Percentiles rank a stretch among this genome's conserved stretches.
Evolutionary conservation across 1,140 invertebrate genomes (phyloP).

Genomic region (Delia radicum): DNA sequence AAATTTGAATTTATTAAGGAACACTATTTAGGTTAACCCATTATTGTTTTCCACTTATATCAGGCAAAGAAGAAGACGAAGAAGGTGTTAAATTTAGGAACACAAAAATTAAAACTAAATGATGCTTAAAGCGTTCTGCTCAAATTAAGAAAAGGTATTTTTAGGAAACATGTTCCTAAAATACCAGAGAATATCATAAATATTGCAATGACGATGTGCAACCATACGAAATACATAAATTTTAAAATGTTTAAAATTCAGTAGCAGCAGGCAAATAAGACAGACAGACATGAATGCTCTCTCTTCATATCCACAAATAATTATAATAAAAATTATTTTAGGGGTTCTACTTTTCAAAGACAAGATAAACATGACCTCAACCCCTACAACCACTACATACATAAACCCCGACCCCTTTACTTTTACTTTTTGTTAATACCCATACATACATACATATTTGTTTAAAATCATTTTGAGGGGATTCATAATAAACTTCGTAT

Average conservation of each 20-base stretch:
- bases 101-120: background rate
- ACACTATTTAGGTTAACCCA: constrained; percentile 14
- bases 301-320: background rate
- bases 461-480: too few relatives aligned
- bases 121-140: background rate
- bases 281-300: background rate
- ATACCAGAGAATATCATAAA: background rate
- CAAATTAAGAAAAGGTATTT: background rate
- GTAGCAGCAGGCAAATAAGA: too few relatives aligned
- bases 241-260: background rate
- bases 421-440: background rate
- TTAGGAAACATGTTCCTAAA: background rate
- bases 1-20: background rate
- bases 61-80: background rate
- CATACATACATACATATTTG: too few relatives aligned
- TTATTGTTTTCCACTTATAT: constrained; percentile 8
- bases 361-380: constrained; percentile 17
- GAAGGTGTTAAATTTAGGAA: constrained; percentile 15
- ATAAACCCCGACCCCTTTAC: background rate
- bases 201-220: background rate
- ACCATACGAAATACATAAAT: background rate
- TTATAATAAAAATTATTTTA: background rate
- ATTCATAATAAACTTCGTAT: too few relatives aligned
- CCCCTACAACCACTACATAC: background rate
- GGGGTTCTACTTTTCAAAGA: background rate